A percentile compares a stretch with the other conserved stretches of the same genome.
Evolutionary conservation across 2,113 vertebrate species (phyloP).

Genomic region (Eudorcas thomsonii): DNA sequence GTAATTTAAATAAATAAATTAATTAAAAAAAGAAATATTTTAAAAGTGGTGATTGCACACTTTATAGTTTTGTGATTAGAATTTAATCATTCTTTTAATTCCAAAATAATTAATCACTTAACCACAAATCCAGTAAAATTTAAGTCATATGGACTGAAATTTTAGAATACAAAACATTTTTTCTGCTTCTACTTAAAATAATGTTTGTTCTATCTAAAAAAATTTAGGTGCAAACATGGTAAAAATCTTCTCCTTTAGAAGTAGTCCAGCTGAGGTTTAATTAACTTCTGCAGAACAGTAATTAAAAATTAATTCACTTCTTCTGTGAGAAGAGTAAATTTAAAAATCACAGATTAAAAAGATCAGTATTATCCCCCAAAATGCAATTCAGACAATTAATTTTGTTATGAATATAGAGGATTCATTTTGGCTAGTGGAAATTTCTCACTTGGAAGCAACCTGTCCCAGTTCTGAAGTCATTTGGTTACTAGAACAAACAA

Average conservation of each 20-base stretch:
- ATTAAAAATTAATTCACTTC: slow-evolving; percentile 19
- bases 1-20: too few relatives aligned
- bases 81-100: neutral
- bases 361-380: neutral
- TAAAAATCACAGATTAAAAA: slow-evolving; percentile 18
- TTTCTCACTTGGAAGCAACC: neutral
- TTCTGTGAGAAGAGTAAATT: neutral
- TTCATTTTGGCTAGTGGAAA: neutral
- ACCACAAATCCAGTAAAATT: neutral
- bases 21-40: neutral
- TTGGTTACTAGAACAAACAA: slow-evolving; percentile 5
- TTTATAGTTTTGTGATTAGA: neutral
- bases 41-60: neutral
- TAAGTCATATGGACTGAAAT: neutral
- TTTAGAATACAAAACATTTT: neutral
- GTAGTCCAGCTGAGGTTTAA: neutral
- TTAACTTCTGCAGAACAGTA: neutral
- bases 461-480: neutral
- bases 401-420: neutral
- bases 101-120: neutral
- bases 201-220: neutral
- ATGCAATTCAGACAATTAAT: neutral
- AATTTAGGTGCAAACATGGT: neutral
- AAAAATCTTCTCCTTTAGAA: neutral
- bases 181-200: neutral